A percentile compares a stretch with the other conserved stretches of the same genome.
Conservation (phyloP, 1,140 invertebrate genomes). For the Temnothorax nylanderi region DNA sequence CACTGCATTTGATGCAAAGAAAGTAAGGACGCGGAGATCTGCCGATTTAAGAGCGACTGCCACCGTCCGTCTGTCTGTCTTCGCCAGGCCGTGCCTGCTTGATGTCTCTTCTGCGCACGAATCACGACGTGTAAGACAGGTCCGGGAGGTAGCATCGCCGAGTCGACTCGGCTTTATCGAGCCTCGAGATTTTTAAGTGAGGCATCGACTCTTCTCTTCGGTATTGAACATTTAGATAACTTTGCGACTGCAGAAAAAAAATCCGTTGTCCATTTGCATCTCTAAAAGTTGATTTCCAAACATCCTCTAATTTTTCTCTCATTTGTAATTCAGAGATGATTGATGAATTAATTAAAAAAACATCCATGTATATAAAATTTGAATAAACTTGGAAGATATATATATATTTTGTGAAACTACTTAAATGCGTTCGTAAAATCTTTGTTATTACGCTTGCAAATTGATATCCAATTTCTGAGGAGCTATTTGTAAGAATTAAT, state of each 20-base stretch:
- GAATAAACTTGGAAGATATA: background rate
- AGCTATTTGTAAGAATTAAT: background rate
- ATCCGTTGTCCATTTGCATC: background rate
- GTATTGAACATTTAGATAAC: background rate
- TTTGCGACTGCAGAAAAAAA: background rate
- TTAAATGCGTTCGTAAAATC: background rate
- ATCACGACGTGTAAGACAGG: slow-evolving; percentile 58
- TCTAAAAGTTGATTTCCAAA: background rate
- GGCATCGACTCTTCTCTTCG: background rate
- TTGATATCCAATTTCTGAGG: background rate
- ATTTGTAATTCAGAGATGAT: background rate
- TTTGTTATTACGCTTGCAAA: background rate
- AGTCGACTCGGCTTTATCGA: slow-evolving; percentile 8
- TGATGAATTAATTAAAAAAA: background rate
- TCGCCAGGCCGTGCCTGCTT: slow-evolving; percentile 45
- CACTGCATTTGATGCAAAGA: slow-evolving; percentile 80
- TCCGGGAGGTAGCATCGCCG: background rate
- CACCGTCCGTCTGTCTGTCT: slow-evolving; percentile 61
- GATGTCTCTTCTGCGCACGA: slow-evolving; percentile 70
- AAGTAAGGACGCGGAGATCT: slow-evolving; percentile 78
- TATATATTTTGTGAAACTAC: background rate
- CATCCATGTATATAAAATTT: background rate
- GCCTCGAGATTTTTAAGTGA: background rate
- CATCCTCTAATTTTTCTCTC: background rate
- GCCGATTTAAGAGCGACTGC: slow-evolving; percentile 76